A percentile compares a stretch with the other conserved stretches of the same genome.
These are phyloP conservation scores for Knipowitschia caucasica DNA, from an alignment of 2,797 vertebrate genomes.

Conservation along the genomic window DNA sequence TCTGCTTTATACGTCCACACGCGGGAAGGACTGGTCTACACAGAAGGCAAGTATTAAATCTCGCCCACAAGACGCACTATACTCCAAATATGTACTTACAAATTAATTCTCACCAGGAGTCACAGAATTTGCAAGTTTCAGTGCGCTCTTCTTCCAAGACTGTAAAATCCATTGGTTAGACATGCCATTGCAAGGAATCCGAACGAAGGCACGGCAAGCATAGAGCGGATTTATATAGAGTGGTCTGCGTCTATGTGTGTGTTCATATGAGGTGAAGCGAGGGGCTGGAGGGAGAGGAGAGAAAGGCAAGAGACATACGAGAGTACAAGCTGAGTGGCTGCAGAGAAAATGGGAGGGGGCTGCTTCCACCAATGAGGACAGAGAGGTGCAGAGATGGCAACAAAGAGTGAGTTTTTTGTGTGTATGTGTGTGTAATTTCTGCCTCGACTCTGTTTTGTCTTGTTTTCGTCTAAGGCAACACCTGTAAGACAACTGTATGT, in stretches of 20 bases:
- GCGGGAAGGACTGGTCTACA: conserved; percentile 16
- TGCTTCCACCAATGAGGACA: conserved; percentile 49
- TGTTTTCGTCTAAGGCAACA: conserved; percentile 11
- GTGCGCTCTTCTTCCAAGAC: conserved; percentile 45
- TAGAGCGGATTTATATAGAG: conserved; percentile 31
- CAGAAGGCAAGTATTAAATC: conserved; percentile 16
- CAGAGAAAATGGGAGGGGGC: conserved; percentile 60
- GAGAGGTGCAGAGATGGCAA: conserved; percentile 65
- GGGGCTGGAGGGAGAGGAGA: conserved; percentile 23
- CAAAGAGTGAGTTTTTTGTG: conserved; percentile 46
- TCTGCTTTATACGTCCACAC: conserved; percentile 19
- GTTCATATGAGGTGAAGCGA: conserved; percentile 26
- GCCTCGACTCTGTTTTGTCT: conserved; percentile 19
- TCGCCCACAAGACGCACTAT: conserved; percentile 11
- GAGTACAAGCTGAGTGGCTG: conserved; percentile 62
- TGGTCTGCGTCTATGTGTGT: conserved; percentile 45
- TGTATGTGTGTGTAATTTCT: conserved; percentile 23
- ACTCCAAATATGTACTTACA: conserved; percentile 50
- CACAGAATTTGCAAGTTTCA: conserved; percentile 49
- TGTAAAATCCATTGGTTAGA: conserved; percentile 45
- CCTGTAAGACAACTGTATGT: conserved; percentile 10
- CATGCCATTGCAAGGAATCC: conserved; percentile 43
- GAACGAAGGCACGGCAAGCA: conserved; percentile 33
- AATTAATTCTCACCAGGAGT: conserved; percentile 42
- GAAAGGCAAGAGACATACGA: conserved; percentile 43